phyloP scores from a whole-genome alignment of 2,888 invertebrate species.

The Crioceris asparagi region DNA sequence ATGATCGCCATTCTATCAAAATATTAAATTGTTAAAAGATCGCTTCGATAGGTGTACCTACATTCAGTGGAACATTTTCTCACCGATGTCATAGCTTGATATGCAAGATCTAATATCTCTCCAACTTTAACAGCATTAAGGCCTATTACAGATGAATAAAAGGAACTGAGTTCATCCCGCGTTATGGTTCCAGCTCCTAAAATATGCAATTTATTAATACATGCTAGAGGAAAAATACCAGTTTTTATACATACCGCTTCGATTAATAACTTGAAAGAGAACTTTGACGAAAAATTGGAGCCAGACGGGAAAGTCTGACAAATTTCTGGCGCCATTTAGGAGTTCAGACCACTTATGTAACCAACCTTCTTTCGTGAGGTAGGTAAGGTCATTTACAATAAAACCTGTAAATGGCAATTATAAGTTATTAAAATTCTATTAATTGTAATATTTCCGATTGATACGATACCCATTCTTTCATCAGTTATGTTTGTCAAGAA shows the following conservation, averaged over 20 bases:
- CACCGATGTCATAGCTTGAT: slow-evolving; percentile 63
- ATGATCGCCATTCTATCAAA: slow-evolving; percentile 55
- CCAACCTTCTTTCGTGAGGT: slow-evolving; percentile 59
- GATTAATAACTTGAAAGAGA: slow-evolving; percentile 58
- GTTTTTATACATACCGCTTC: slow-evolving; percentile 38
- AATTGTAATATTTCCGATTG: neutral
- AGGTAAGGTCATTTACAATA: slow-evolving; percentile 35
- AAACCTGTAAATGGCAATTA: slow-evolving; percentile 25
- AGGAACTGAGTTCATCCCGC: slow-evolving; percentile 53
- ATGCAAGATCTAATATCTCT: slow-evolving; percentile 56
- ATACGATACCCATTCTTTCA: slow-evolving; percentile 42
- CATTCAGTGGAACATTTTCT: slow-evolving; percentile 28
- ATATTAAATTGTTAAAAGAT: neutral
- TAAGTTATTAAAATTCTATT: neutral
- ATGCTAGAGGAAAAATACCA: slow-evolving; percentile 4
- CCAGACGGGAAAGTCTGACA: slow-evolving; percentile 60
- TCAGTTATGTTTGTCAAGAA: slow-evolving; percentile 50
- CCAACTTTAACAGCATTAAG: slow-evolving; percentile 50
- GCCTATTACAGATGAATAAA: slow-evolving; percentile 61
- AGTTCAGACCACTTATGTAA: slow-evolving; percentile 56
- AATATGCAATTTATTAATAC: slow-evolving; percentile 5
- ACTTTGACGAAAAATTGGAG: slow-evolving; percentile 63
- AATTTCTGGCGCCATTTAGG: slow-evolving; percentile 40
- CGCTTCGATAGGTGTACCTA: neutral
- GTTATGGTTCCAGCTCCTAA: slow-evolving; percentile 55